A percentile compares a stretch with the other conserved stretches of the same genome.
Conservation (phyloP, 2,113 vertebrate species). For the Glareola pratincola region DNA sequence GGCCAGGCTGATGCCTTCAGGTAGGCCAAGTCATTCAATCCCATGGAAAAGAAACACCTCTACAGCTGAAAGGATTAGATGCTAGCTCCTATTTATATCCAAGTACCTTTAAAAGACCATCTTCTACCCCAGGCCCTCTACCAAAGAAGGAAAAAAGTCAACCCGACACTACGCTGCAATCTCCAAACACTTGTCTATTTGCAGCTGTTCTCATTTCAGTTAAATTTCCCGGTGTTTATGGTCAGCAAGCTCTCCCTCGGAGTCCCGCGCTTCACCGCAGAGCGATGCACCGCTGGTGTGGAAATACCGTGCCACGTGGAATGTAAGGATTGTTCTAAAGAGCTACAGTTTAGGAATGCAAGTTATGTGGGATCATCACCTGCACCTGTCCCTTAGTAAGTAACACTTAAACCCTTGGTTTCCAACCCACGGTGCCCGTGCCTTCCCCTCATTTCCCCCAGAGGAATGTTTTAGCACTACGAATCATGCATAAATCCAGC, state of each 20-base stretch:
- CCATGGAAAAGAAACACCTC: background rate
- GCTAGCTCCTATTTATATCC: background rate
- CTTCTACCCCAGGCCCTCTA: background rate
- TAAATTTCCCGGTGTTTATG: background rate
- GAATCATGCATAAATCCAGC: background rate
- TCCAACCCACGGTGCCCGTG: background rate
- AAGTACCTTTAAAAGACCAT: background rate
- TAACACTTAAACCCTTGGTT: background rate
- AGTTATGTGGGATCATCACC: background rate
- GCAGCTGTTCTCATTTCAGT: background rate
- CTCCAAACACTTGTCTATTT: background rate
- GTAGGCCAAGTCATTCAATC: background rate
- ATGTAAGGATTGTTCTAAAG: background rate
- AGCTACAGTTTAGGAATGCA: background rate
- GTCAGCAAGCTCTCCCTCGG: background rate
- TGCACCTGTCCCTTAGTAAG: background rate
- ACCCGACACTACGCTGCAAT: background rate
- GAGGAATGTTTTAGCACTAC: background rate
- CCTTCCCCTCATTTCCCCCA: background rate
- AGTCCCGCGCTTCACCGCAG: background rate
- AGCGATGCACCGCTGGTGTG: fast-evolving
- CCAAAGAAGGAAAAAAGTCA: background rate
- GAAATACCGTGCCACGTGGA: background rate
- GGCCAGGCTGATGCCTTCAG: background rate
- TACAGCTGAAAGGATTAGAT: background rate